These are phyloP conservation scores for Mythimna impura DNA, from an alignment of 2,888 invertebrate genomes.

Conservation along the genomic window DNA sequence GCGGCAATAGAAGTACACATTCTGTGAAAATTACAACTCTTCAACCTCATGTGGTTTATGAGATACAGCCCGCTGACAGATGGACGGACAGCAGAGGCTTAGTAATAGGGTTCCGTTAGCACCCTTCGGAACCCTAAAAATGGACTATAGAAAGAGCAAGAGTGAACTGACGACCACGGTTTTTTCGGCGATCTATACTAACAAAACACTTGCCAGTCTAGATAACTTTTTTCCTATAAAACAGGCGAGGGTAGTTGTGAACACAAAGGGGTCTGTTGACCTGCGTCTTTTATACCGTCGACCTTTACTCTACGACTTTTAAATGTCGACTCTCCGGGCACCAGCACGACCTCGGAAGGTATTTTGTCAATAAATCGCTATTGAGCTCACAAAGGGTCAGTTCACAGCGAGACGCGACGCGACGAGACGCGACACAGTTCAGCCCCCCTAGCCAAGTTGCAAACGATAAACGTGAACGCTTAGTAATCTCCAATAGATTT, in stretches of 20 bases:
- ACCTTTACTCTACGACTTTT: constrained; percentile 73
- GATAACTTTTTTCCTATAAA: constrained; percentile 54
- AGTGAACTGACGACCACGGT: constrained; percentile 7
- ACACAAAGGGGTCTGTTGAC: constrained; percentile 57
- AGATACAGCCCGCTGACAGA: no score
- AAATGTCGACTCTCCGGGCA: constrained; percentile 69
- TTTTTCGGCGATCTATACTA: constrained; percentile 10
- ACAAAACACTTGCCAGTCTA: constrained; percentile 30
- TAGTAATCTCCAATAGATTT: no score
- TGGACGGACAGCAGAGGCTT: no score
- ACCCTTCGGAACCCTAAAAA: neutral
- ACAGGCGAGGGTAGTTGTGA: constrained; percentile 18
- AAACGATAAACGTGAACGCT: no score
- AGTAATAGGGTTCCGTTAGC: no score
- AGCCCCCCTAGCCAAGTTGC: no score
- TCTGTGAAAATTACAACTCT: no score
- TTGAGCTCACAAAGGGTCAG: constrained; percentile 25
- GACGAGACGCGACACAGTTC: no score
- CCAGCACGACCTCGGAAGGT: constrained; percentile 59
- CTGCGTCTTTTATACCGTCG: constrained; percentile 64
- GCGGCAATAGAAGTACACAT: no score
- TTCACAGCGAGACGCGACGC: no score
- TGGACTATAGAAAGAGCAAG: neutral
- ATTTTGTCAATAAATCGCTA: constrained; percentile 67
- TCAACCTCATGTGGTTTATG: no score